Conservation (phyloP, 2,888 invertebrate species). For the Netelia virgata region DNA sequence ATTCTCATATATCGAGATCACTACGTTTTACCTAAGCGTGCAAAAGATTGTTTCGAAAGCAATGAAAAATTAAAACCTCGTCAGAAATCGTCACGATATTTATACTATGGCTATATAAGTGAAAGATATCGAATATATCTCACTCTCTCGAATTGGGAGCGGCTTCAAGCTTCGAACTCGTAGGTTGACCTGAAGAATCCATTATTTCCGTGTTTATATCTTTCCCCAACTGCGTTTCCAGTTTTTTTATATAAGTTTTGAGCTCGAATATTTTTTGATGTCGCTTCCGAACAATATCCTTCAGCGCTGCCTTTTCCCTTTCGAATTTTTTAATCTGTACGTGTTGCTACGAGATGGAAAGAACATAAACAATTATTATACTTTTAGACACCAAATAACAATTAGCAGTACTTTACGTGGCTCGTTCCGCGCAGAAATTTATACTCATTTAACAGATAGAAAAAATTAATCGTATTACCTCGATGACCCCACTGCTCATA, state of each 20-base stretch:
- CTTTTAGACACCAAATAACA: background rate
- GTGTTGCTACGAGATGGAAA: slow-evolving; percentile 85
- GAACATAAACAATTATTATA: slow-evolving; percentile 54
- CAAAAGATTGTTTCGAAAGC: background rate
- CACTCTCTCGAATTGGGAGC: slow-evolving; percentile 43
- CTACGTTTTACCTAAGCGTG: slow-evolving; percentile 8
- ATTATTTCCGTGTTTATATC: slow-evolving; percentile 8
- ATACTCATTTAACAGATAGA: background rate
- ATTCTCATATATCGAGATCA: background rate
- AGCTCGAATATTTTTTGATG: slow-evolving; percentile 78
- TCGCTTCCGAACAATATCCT: slow-evolving; percentile 85
- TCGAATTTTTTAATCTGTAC: slow-evolving; percentile 86
- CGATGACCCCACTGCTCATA: slow-evolving; percentile 75
- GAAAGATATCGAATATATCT: slow-evolving; percentile 31
- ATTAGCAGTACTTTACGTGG: no score
- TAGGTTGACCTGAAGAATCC: background rate
- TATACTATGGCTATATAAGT: background rate
- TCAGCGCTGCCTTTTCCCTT: slow-evolving; percentile 85
- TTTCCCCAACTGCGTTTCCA: slow-evolving; percentile 52
- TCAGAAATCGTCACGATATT: slow-evolving; percentile 6
- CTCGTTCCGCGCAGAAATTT: no score
- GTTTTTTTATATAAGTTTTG: slow-evolving; percentile 70
- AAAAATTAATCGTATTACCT: slow-evolving; percentile 72
- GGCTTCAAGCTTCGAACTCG: slow-evolving; percentile 25
- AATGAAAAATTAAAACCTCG: slow-evolving; percentile 17